Evolutionary conservation across 1,140 invertebrate genomes (phyloP).

Genomic region (Lasioglossum albipes): DNA sequence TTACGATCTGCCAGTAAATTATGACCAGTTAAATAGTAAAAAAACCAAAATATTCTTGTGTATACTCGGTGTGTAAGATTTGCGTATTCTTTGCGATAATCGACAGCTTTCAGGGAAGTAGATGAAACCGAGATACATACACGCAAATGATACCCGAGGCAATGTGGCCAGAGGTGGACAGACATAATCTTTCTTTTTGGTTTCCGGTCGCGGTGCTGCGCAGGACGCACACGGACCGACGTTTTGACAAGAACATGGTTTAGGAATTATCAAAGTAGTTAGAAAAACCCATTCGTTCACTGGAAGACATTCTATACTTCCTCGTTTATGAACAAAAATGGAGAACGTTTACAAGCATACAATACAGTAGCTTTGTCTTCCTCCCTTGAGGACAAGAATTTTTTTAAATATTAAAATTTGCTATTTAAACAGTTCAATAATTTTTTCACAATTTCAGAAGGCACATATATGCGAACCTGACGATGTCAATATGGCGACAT

Average conservation of each 20-base stretch:
- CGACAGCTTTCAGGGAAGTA: not conserved
- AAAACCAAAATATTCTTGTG: not conserved
- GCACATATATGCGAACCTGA: too few relatives aligned
- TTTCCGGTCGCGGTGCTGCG: not conserved
- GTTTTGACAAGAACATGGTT: constrained; percentile 4
- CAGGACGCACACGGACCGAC: not conserved
- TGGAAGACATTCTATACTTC: too few relatives aligned
- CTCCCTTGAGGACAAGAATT: too few relatives aligned
- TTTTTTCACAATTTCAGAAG: too few relatives aligned
- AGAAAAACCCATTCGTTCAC: not conserved
- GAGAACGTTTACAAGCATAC: too few relatives aligned
- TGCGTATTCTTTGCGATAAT: not conserved
- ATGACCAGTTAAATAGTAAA: not conserved
- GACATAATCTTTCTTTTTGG: not conserved
- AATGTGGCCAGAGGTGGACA: not conserved
- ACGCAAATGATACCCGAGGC: not conserved
- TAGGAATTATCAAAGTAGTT: not conserved
- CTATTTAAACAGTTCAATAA: too few relatives aligned
- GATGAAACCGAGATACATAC: not conserved
- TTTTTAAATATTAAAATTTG: too few relatives aligned
- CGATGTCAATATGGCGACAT: too few relatives aligned
- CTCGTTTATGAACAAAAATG: too few relatives aligned
- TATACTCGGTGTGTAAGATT: not conserved
- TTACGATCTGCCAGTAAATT: too few relatives aligned
- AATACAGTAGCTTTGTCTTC: too few relatives aligned